phyloP scores from a whole-genome alignment of 2,888 invertebrate species.

The Calameuta pallipes region DNA sequence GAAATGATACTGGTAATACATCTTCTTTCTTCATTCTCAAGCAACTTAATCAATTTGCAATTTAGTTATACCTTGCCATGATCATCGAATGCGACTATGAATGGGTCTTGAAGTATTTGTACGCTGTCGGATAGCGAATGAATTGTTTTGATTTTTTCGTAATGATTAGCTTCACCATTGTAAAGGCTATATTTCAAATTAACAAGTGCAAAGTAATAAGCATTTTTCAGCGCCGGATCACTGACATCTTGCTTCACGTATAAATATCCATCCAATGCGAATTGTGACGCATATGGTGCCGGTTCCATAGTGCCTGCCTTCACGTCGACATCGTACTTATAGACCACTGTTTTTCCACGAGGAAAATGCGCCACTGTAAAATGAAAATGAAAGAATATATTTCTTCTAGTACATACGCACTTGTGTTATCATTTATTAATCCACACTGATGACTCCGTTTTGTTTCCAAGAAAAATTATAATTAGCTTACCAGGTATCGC shows the following conservation, averaged over 20 bases:
- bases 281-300: slow-evolving; percentile 54
- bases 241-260: slow-evolving; percentile 47
- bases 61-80: slow-evolving; percentile 37
- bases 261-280: slow-evolving; percentile 57
- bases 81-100: slow-evolving; percentile 46
- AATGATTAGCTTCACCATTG: slow-evolving; percentile 48
- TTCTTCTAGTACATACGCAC: neutral
- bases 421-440: neutral
- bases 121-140: slow-evolving; percentile 35
- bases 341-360: slow-evolving; percentile 67
- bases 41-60: neutral
- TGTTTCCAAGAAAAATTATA: neutral
- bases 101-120: slow-evolving; percentile 42
- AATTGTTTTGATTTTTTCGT: slow-evolving; percentile 21
- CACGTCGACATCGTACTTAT: slow-evolving; percentile 61
- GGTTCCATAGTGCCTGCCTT: slow-evolving; percentile 61
- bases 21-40: neutral
- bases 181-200: slow-evolving; percentile 55
- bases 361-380: slow-evolving; percentile 55
- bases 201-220: slow-evolving; percentile 49
- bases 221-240: slow-evolving; percentile 44
- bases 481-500: slow-evolving; percentile 44
- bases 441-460: too few relatives aligned
- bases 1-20: neutral
- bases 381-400: neutral